Evolutionary conservation across 2,888 invertebrate genomes (phyloP).

Genomic region (Heteromyza rotundicornis): DNA sequence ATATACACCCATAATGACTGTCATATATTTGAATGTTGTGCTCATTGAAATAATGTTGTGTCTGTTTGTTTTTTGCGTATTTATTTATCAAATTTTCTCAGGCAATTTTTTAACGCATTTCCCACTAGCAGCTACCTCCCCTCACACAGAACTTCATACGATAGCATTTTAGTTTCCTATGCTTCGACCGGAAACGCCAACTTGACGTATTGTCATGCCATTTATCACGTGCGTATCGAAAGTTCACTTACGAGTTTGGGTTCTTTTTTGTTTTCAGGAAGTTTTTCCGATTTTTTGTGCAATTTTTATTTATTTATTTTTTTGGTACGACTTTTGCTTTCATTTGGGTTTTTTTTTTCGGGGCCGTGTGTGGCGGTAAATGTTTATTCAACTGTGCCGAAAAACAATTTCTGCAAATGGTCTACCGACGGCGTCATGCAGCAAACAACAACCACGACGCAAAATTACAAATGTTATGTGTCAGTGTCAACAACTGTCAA

Average conservation of each 20-base stretch:
- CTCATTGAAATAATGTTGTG: background rate
- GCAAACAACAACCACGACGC: background rate
- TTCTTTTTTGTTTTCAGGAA: background rate
- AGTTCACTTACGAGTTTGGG: background rate
- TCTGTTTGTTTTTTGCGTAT: conserved; percentile 1
- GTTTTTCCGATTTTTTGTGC: background rate
- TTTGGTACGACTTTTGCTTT: too few relatives aligned
- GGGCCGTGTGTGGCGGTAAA: conserved; percentile 29
- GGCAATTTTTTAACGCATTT: conserved; percentile 12
- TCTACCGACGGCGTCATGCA: conserved; percentile 20
- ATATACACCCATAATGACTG: background rate
- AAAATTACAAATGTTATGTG: conserved; percentile 43
- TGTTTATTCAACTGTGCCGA: conserved; percentile 60
- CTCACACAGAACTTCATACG: background rate
- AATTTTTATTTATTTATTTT: background rate
- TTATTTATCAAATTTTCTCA: conserved; percentile 11
- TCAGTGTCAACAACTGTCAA: conserved; percentile 50
- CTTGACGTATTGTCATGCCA: conserved; percentile 44
- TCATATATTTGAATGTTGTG: background rate
- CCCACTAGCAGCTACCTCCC: background rate
- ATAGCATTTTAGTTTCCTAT: background rate
- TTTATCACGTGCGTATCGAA: conserved; percentile 39
- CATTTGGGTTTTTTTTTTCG: background rate
- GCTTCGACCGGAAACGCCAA: conserved; percentile 34
- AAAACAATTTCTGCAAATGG: conserved; percentile 58